phyloP scores from a whole-genome alignment of 2,797 vertebrate genomes.

The Psittacula echo region DNA sequence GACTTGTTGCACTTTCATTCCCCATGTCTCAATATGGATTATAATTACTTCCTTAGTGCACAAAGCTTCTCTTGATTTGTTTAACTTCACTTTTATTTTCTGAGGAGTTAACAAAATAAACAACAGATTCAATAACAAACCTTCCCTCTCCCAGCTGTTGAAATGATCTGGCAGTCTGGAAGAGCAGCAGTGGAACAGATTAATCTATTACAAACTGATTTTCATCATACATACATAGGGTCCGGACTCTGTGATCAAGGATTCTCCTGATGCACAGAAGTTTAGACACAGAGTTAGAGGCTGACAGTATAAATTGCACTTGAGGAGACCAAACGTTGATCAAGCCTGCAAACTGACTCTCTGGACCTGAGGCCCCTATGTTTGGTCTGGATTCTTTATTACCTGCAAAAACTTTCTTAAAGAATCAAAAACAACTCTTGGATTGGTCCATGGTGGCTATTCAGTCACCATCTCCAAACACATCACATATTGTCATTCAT shows the following conservation, averaged over 20 bases:
- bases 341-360: neutral
- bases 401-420: neutral
- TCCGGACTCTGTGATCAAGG: neutral
- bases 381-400: neutral
- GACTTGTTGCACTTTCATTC: neutral
- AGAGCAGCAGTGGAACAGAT: neutral
- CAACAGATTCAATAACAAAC: neutral
- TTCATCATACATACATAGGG: neutral
- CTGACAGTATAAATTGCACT: fast-evolving
- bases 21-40: neutral
- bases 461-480: neutral
- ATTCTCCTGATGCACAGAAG: neutral
- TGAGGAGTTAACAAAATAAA: neutral
- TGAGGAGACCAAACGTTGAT: neutral
- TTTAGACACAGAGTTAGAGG: neutral
- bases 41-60: neutral
- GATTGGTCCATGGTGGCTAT: neutral
- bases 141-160: neutral
- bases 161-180: neutral
- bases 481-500: neutral
- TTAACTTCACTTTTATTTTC: neutral
- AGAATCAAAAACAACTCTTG: neutral
- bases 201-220: neutral
- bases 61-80: neutral
- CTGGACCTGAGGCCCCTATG: neutral